Base-by-base conservation (phyloP, 2,888 invertebrate species). In the Thumatha senex region DNA sequence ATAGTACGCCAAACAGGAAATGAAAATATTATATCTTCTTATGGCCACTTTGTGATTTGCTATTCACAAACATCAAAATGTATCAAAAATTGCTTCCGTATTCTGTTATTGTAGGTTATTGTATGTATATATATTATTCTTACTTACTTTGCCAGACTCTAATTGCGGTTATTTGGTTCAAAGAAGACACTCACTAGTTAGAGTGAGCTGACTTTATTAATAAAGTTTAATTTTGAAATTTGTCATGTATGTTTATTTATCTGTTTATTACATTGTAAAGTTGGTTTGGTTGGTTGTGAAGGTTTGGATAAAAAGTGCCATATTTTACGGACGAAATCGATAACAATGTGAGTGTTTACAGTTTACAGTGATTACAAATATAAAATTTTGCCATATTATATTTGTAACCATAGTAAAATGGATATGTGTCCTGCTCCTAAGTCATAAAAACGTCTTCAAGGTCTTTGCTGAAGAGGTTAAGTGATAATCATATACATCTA, bases 11-110 rank as follows among this genome's bases (percentile, higher is more conserved):
- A 88, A 87, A 89, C 89, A 89, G 89, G 89, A 89, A 88, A 87
- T 80, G 84, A 84, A 84, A 86, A 84, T 85, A 85, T 84, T 84
- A 83, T 82, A 84, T 78, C 71, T 84, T 86, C 83, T 85, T 80
- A 77, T 76, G 72, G 72, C 74, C 63, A 78, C 74, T 70, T 75
- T 74, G 66, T 72, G 62, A 51, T 55, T 40, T 40, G 56, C 62
- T 57, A 66, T 67, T 70, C 47, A 56, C 52, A 35, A 40, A 57
- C 65, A 72, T 69, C 64, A 60, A 64, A 67, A 70, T 73, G 68
- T 75, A 70, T 71, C 56, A 51, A 73, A 61, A 69, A 71, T 54
- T 48, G 72, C 77, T 78, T 73, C 73, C 72, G 70, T 65, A 67
- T 67, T 55, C 46, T 67, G 72, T 66, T 53, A 63, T 58, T 64